Evolutionary conservation across 2,888 invertebrate genomes (phyloP).

Genomic region (Protula sp.): DNA sequence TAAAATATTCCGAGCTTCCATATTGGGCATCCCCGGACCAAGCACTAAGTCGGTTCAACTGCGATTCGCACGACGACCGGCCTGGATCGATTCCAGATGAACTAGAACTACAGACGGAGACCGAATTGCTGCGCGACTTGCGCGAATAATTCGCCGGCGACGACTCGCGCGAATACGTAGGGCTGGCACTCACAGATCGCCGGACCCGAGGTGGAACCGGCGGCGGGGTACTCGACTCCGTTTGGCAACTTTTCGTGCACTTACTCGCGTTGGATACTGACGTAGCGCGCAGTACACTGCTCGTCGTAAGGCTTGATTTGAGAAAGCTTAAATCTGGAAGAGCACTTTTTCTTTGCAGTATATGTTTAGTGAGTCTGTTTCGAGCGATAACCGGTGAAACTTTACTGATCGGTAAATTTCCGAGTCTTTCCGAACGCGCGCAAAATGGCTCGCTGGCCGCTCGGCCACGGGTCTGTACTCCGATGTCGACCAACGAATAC

Average conservation of each 20-base stretch:
- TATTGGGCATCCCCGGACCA: neutral
- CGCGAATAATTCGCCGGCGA: constrained; percentile 3
- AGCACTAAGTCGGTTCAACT: neutral
- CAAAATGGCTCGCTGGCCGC: neutral
- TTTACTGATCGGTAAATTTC: neutral
- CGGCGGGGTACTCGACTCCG: neutral
- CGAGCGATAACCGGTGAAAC: neutral
- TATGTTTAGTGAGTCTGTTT: neutral
- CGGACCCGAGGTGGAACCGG: neutral
- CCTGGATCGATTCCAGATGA: constrained; percentile 29
- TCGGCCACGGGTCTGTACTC: neutral
- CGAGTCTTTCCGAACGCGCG: neutral
- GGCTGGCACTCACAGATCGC: neutral
- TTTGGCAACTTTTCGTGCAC: neutral
- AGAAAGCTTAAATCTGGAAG: constrained; percentile 28
- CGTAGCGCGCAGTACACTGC: neutral
- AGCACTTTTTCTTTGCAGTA: neutral
- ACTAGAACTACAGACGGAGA: constrained; percentile 20
- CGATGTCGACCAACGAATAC: neutral
- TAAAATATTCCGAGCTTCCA: neutral
- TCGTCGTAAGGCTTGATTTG: neutral
- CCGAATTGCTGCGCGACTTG: constrained; percentile 5
- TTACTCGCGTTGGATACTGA: neutral
- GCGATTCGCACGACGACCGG: neutral
- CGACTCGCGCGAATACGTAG: constrained; percentile 7